Percentiles rank a stretch among this genome's conserved stretches.
Conservation (phyloP, 2,113 vertebrate genomes). For the Siniperca chuatsi region DNA sequence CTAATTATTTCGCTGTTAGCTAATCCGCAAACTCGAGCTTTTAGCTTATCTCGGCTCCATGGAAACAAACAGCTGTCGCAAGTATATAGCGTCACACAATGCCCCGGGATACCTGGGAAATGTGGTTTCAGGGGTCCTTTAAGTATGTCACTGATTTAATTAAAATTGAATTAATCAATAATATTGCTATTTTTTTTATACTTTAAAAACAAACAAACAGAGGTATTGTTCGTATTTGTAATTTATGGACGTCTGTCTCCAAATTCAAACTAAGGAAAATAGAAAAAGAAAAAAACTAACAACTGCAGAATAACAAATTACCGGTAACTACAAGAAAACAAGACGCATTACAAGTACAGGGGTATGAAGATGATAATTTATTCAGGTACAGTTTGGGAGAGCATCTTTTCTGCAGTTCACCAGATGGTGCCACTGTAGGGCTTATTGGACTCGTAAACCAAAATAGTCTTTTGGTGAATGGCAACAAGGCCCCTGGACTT, state of each 20-base stretch:
- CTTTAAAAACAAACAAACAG: not conserved
- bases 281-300: not conserved
- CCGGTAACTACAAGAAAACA: not conserved
- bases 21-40: conserved; percentile 6
- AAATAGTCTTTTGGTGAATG: conserved; percentile 3
- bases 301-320: not conserved
- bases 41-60: conserved; percentile 66
- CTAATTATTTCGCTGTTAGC: not conserved
- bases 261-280: not conserved
- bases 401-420: conserved; percentile 55
- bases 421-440: conserved; percentile 72
- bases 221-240: not conserved
- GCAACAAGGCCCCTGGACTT: not conserved
- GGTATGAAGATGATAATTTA: not conserved
- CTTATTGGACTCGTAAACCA: conserved; percentile 18
- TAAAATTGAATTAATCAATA: not conserved
- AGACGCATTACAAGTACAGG: not conserved
- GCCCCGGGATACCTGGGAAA: conserved; percentile 30
- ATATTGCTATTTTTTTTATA: not conserved
- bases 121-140: conserved; percentile 22
- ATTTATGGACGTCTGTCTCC: not conserved
- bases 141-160: not conserved
- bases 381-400: conserved; percentile 12
- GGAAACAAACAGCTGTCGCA: conserved; percentile 76
- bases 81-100: conserved; percentile 42